phyloP scores from a whole-genome alignment of 2,797 vertebrate species.

The Cottoperca gobio region DNA sequence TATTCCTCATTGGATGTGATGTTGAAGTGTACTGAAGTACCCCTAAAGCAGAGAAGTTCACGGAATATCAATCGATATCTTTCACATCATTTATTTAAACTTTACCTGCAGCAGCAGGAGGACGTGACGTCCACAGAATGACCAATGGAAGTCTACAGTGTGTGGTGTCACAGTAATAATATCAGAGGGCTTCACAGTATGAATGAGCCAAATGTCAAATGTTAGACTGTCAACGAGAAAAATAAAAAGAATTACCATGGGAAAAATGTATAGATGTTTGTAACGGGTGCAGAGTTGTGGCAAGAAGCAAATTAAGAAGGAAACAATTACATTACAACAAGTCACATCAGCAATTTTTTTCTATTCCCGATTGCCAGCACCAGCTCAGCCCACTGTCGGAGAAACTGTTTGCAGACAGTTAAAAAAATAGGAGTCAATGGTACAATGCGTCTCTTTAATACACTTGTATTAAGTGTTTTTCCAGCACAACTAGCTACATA shows the following conservation, averaged over 20 bases:
- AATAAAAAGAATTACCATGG: background rate
- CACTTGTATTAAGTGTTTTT: background rate
- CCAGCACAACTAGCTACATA: too few relatives aligned
- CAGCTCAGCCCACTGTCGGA: too few relatives aligned
- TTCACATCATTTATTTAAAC: slow-evolving; percentile 76
- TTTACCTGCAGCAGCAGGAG: slow-evolving; percentile 57
- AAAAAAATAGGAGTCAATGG: background rate
- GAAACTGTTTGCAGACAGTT: background rate
- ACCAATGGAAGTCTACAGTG: background rate
- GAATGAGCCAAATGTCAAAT: background rate
- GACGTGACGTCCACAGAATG: slow-evolving; percentile 21
- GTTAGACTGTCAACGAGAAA: background rate
- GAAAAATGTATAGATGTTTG: background rate
- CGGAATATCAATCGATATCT: slow-evolving; percentile 66
- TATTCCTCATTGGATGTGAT: slow-evolving; percentile 21
- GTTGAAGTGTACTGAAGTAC: slow-evolving; percentile 13
- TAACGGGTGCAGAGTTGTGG: too few relatives aligned
- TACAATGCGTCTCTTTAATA: background rate
- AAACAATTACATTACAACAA: background rate
- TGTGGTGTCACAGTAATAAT: slow-evolving; percentile 14
- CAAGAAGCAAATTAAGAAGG: background rate
- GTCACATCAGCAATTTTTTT: background rate
- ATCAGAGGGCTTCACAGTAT: background rate
- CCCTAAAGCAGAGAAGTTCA: slow-evolving; percentile 43
- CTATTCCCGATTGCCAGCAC: too few relatives aligned